These are phyloP conservation scores for Pharmacophagus antenor DNA, from an alignment of 2,888 invertebrate genomes.

Conservation along the genomic window DNA sequence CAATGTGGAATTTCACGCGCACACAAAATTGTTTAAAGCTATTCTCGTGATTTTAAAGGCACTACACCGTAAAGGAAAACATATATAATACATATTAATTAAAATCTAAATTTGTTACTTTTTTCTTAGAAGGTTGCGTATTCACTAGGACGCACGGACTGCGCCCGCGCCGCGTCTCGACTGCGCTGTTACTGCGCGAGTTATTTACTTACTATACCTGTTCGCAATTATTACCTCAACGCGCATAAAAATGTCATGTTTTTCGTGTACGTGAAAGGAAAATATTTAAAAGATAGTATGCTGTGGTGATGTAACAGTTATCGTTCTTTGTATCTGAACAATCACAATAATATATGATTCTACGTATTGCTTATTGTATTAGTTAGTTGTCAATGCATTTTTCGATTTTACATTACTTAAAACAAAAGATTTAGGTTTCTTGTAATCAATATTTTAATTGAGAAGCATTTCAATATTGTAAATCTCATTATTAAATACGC, in stretches of 20 bases:
- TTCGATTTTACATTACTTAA: background rate
- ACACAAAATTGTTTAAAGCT: background rate
- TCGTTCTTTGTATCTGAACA: background rate
- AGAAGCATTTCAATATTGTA: background rate
- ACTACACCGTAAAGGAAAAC: background rate
- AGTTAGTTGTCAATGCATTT: background rate
- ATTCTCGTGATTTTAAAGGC: background rate
- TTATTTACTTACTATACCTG: conserved; percentile 20
- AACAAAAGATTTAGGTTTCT: background rate
- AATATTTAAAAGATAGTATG: background rate
- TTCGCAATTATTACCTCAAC: conserved; percentile 3
- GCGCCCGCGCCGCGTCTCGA: conserved; percentile 25
- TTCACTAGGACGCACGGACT: conserved; percentile 17
- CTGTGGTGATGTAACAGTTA: background rate
- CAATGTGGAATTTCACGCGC: too few species aligned
- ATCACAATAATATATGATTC: background rate
- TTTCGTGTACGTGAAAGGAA: background rate
- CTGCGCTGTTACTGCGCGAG: conserved; percentile 11
- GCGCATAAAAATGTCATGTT: background rate
- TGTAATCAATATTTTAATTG: background rate
- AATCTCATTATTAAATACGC: background rate
- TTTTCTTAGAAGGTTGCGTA: too few species aligned
- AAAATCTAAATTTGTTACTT: too few species aligned
- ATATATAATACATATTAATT: too few species aligned
- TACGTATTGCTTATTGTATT: background rate